Percentiles rank a stretch among this genome's conserved stretches.
Evolutionary conservation across 1,140 invertebrate species (phyloP).

Genomic region (Meteorus sp.): DNA sequence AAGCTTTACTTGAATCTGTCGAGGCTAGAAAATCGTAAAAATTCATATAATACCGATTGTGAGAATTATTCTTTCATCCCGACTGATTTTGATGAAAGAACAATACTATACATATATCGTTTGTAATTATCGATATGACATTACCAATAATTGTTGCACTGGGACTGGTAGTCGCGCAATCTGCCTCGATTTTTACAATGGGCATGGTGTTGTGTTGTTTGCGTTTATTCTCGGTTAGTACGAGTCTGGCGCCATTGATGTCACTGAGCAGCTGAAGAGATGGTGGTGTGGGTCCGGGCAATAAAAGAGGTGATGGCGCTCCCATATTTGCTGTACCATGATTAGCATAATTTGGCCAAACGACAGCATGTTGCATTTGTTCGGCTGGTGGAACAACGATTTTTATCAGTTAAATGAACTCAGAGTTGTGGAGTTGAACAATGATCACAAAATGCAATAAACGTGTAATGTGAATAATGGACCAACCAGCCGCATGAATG

Average conservation of each 20-base stretch:
- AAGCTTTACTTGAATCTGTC: slow-evolving; percentile 63
- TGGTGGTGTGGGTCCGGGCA: slow-evolving; percentile 66
- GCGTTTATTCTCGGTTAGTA: slow-evolving; percentile 60
- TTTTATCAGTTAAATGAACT: not conserved
- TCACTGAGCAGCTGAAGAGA: slow-evolving; percentile 65
- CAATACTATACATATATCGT: too few relatives aligned
- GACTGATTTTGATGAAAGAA: too few relatives aligned
- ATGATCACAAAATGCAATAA: not conserved
- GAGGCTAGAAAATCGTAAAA: too few relatives aligned
- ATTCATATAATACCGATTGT: too few relatives aligned
- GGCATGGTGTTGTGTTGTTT: slow-evolving; percentile 66
- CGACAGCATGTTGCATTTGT: slow-evolving; percentile 74
- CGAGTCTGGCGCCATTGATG: slow-evolving; percentile 56
- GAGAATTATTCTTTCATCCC: too few relatives aligned
- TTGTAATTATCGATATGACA: slow-evolving; percentile 1
- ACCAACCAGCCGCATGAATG: slow-evolving; percentile 70
- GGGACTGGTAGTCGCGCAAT: slow-evolving; percentile 55
- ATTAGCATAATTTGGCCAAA: slow-evolving; percentile 70
- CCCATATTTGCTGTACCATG: slow-evolving; percentile 43
- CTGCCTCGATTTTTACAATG: slow-evolving; percentile 70
- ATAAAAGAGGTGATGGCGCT: slow-evolving; percentile 63
- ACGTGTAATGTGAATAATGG: not conserved
- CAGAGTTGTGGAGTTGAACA: not conserved
- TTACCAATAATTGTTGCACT: slow-evolving; percentile 54
- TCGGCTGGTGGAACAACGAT: slow-evolving; percentile 56